phyloP scores from a whole-genome alignment of 2,113 vertebrate species.

The Drymodes brunneopygia region DNA sequence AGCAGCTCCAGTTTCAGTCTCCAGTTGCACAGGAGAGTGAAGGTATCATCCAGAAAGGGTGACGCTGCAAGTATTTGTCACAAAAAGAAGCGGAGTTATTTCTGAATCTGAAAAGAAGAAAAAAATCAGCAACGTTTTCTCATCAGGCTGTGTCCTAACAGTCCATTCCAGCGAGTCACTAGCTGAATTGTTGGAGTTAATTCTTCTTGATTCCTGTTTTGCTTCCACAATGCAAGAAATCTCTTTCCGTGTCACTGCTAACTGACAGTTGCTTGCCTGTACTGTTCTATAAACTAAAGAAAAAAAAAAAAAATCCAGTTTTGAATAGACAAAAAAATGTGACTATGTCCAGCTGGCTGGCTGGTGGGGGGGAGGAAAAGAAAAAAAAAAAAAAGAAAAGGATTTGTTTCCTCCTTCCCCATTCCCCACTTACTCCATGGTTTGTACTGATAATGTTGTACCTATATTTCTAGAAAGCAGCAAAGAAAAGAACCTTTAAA shows the following conservation, averaged over 20 bases:
- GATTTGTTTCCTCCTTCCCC: background rate
- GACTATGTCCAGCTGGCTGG: background rate
- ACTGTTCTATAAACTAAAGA: background rate
- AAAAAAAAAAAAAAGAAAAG: background rate
- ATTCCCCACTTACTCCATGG: constrained; percentile 33
- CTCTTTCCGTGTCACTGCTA: background rate
- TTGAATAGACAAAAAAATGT: background rate
- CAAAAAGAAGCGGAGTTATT: constrained; percentile 25
- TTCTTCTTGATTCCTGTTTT: background rate
- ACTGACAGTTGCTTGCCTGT: constrained; percentile 19
- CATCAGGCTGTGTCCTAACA: constrained; percentile 38
- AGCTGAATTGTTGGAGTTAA: background rate
- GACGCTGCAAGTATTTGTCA: constrained; percentile 12
- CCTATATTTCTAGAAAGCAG: constrained; percentile 52
- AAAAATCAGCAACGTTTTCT: background rate
- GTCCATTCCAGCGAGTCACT: background rate
- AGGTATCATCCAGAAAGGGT: background rate
- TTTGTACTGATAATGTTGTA: constrained; percentile 2
- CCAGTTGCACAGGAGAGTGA: constrained; percentile 5
- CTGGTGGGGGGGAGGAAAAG: background rate
- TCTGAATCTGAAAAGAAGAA: background rate
- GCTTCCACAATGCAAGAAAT: constrained; percentile 1
- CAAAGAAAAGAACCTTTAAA: constrained; percentile 52
- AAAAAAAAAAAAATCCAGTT: background rate
- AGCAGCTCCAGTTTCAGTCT: constrained; percentile 57